Base-by-base conservation (phyloP, 1,140 invertebrate species). In the Musca vetustissima region DNA sequence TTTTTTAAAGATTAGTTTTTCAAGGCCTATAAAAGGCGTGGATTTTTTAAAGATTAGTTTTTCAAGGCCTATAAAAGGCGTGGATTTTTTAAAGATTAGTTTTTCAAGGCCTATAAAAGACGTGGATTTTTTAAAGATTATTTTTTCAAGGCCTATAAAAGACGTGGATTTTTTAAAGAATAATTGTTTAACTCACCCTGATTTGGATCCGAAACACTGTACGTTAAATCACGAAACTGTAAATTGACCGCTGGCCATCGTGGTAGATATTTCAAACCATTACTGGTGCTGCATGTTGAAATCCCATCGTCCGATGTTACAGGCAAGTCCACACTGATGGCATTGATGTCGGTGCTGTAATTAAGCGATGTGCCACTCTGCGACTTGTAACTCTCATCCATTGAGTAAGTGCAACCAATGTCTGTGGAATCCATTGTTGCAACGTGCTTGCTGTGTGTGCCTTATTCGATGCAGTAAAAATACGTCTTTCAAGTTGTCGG, bases 161-260 rank as follows among this genome's bases (percentile, higher is more conserved):
- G n/a, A n/a, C n/a, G n/a, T n/a, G n/a, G n/a, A n/a, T n/a, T n/a
- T n/a, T n/a, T n/a, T n/a, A n/a, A n/a, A n/a, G n/a, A n/a, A n/a
- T n/a, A n/a, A 28, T 28, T 4, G 3, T 28, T 28, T 28, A 15
- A 69, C 85, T 84, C 50, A 89, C 87, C 76, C 80, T 77, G 74
- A 8, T 21, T 19, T 2, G 64, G 52, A 64, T 79, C 85, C 1
- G 86, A 86, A 1, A 92, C 88, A 1, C 87, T 86, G 72, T 88
- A 92, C 0, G 86, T 87, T 15, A 93, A 77, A 72, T 92, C 90
- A 66, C 87, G 85, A 77, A 93, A 93, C 74, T 90, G 88, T 22
- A 93, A 87, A 75, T 91, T 87, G 43, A 92, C 84, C 0, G 90
- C 85, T 4, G 88, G 86, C 75, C 88, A 82, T 71, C 86, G 84